A percentile compares a stretch with the other conserved stretches of the same genome.
Conservation (phyloP, 2,113 vertebrate species). For the Brienomyrus longianalis region DNA sequence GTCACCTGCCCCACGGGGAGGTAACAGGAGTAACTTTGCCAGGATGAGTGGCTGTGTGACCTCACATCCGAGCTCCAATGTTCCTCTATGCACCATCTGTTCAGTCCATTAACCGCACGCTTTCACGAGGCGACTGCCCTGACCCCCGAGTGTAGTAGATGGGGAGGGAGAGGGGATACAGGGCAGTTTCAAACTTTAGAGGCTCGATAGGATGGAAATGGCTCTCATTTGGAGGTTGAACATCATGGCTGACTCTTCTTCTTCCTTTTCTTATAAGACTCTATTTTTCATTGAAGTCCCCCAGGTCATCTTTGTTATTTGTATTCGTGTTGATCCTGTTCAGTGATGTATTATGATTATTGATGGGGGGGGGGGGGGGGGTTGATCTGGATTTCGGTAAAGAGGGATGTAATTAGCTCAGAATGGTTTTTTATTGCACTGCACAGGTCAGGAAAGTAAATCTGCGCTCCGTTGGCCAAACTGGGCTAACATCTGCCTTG, state of each 20-base stretch:
- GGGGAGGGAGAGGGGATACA: conserved; percentile 43
- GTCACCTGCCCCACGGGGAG: conserved; percentile 21
- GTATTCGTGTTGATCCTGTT: conserved; percentile 21
- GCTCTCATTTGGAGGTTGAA: conserved; percentile 44
- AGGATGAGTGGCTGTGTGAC: conserved; percentile 48
- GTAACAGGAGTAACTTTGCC: conserved; percentile 30
- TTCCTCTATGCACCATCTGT: conserved; percentile 69
- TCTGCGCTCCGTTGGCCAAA: neutral
- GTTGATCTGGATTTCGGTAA: conserved; percentile 1
- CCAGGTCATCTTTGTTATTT: conserved; percentile 23
- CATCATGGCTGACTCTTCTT: conserved; percentile 39
- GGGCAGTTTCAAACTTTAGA: conserved; percentile 52
- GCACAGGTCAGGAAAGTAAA: conserved; percentile 7
- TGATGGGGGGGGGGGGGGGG: conserved; percentile 8
- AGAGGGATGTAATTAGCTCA: conserved; percentile 22
- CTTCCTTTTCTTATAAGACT: conserved; percentile 13
- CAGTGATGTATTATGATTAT: conserved; percentile 29
- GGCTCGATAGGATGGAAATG: conserved; percentile 50
- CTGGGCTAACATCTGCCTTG: conserved; percentile 11
- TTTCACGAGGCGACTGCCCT: conserved; percentile 41
- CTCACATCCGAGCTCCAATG: conserved; percentile 51
- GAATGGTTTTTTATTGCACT: conserved; percentile 20
- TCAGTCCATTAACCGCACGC: conserved; percentile 43
- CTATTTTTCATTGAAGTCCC: conserved; percentile 19
- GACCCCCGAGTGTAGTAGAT: conserved; percentile 53